Evolutionary conservation across 2,113 vertebrate genomes (phyloP).

Genomic region (Psilopogon haemacephalus): DNA sequence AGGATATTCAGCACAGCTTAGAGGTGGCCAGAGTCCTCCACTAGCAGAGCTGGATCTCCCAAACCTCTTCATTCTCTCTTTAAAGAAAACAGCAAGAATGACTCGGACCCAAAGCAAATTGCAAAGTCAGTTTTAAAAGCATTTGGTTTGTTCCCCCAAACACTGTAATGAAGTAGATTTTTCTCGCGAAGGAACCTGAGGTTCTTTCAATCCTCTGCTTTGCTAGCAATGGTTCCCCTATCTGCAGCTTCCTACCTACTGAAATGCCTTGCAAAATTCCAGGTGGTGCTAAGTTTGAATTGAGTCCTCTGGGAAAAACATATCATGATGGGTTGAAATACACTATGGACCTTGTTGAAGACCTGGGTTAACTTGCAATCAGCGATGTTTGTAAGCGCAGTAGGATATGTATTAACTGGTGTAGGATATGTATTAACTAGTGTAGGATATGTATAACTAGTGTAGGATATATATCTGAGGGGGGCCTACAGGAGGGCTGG

Average conservation of each 20-base stretch:
- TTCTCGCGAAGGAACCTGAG: not conserved
- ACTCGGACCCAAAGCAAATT: not conserved
- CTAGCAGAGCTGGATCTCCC: not conserved
- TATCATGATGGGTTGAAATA: not conserved
- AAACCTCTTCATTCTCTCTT: not conserved
- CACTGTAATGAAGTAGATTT: not conserved
- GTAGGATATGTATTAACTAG: not conserved
- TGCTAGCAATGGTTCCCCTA: not conserved
- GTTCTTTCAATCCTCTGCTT: not conserved
- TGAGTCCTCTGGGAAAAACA: not conserved
- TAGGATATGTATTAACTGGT: not conserved
- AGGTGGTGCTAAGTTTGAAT: not conserved
- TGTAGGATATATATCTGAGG: too few species aligned
- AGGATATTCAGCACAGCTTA: not conserved
- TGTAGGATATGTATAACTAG: too few species aligned
- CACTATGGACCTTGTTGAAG: not conserved
- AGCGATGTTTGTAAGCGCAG: not conserved
- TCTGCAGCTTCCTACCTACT: rapidly evolving
- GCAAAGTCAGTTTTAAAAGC: not conserved
- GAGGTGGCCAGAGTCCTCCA: not conserved
- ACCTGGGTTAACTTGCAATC: not conserved
- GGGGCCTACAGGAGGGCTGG: too few species aligned
- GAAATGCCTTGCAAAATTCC: not conserved
- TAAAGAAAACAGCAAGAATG: not conserved
- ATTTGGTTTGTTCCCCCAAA: not conserved